A percentile compares a stretch with the other conserved stretches of the same genome.
Evolutionary conservation across 2,888 invertebrate species (phyloP).

Genomic region (Amphipyra berbera): DNA sequence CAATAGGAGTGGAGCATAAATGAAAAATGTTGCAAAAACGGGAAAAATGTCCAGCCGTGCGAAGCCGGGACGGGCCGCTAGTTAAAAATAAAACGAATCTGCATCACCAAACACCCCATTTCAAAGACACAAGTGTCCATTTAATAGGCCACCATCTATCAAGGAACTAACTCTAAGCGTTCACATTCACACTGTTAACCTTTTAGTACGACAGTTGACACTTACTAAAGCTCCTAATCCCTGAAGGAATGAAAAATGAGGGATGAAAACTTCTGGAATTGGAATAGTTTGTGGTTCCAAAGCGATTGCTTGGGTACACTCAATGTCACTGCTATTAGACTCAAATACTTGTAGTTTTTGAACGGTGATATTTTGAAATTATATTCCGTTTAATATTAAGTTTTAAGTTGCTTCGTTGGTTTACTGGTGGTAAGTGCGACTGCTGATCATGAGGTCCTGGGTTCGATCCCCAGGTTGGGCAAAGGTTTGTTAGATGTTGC

Average conservation of each 20-base stretch:
- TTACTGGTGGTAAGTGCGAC: no score
- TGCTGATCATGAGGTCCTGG: no score
- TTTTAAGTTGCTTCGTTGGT: no score
- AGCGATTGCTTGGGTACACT: conserved; percentile 58
- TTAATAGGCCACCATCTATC: conserved; percentile 34
- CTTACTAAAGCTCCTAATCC: conserved; percentile 64
- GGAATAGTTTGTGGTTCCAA: conserved; percentile 74
- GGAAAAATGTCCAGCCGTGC: no score
- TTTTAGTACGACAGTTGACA: conserved; percentile 63
- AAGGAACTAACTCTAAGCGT: conserved; percentile 34
- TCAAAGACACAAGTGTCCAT: not conserved
- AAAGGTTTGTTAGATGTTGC: no score
- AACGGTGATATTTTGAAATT: not conserved
- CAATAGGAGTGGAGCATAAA: no score
- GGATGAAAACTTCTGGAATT: conserved; percentile 73
- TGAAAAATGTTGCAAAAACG: no score
- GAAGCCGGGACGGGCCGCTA: no score
- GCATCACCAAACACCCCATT: not conserved
- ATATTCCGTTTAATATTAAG: not conserved
- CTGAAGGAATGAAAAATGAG: conserved; percentile 74
- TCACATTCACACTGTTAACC: conserved; percentile 55
- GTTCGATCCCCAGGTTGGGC: no score
- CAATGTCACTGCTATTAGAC: conserved; percentile 31
- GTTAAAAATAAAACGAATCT: no score
- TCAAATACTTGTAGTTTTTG: conserved; percentile 9